Percentiles rank a stretch among this genome's conserved stretches.
phyloP scores from a whole-genome alignment of 2,797 vertebrate genomes.

The Vireo griseus region DNA sequence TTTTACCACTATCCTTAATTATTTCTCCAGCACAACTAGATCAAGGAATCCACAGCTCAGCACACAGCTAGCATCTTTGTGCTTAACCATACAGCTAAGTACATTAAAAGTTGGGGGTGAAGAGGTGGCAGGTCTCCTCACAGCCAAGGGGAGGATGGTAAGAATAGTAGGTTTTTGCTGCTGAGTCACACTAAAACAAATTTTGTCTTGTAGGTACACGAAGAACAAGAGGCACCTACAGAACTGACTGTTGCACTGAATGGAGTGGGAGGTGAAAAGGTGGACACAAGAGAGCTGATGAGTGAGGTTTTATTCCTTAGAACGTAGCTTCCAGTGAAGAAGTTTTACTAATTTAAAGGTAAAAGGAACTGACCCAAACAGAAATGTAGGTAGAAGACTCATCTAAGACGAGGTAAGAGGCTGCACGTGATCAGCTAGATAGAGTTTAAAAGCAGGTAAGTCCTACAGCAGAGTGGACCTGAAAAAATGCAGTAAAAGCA shows the following conservation, averaged over 20 bases:
- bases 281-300: background rate
- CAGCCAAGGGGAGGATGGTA: background rate
- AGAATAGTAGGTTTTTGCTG: background rate
- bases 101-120: background rate
- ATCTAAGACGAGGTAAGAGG: background rate
- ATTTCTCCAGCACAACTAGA: background rate
- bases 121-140: background rate
- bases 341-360: background rate
- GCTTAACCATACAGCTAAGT: background rate
- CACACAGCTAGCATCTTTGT: background rate
- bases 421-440: fast-evolving
- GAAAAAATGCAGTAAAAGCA: background rate
- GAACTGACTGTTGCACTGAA: background rate
- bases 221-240: background rate
- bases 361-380: background rate
- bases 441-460: background rate
- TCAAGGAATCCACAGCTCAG: background rate
- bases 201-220: background rate
- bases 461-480: background rate
- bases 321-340: background rate
- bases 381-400: background rate
- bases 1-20: background rate
- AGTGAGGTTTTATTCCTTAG: background rate
- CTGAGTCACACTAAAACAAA: background rate
- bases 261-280: background rate